Evolutionary conservation across 2,113 vertebrate genomes (phyloP).

Genomic region (human): GRCh38 chr22:48734001-48734500

Average conservation of each 20-base stretch:
- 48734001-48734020: neutral
- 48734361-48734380: neutral
- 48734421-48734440: fast-evolving
- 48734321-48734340: neutral
- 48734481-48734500: fast-evolving
- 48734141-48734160: fast-evolving
- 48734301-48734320: fast-evolving
- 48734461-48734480: fast-evolving
- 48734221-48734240: fast-evolving
- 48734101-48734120: neutral
- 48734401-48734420: fast-evolving
- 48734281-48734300: fast-evolving
- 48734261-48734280: fast-evolving
- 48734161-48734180: too few relatives aligned
- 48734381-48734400: neutral
- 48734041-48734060: neutral
- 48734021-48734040: fast-evolving
- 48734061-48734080: neutral
- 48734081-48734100: fast-evolving
- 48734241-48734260: neutral
- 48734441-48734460: neutral
- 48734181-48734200: fast-evolving
- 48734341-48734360: too few relatives aligned
- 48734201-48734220: fast-evolving
- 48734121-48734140: too few relatives aligned